Evolutionary conservation across 2,113 vertebrate genomes (phyloP).

Genomic region (Tringa solitaria): DNA sequence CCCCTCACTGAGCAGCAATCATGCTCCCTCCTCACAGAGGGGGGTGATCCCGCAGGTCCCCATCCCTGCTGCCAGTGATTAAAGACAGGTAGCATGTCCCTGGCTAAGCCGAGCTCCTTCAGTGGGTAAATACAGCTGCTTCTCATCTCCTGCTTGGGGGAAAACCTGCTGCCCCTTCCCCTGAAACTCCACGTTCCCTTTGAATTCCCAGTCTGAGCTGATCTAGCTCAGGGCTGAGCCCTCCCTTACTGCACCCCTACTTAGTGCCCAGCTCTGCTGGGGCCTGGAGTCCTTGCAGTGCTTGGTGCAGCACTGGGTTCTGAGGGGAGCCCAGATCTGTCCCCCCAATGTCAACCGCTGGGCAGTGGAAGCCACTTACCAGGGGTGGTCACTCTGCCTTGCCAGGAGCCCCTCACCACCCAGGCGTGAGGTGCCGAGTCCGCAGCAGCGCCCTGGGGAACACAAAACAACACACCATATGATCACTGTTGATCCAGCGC

Average conservation of each 20-base stretch:
- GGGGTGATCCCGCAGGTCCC: accelerated
- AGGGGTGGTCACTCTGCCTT: accelerated
- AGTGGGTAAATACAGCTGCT: not conserved
- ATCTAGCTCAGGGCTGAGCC: not conserved
- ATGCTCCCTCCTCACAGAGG: accelerated
- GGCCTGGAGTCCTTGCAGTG: not conserved
- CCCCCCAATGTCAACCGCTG: not conserved
- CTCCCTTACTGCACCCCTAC: not conserved
- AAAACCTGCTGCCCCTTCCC: not conserved
- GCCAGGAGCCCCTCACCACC: not conserved
- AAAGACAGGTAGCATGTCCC: not conserved
- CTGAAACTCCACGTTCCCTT: not conserved
- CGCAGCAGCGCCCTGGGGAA: not conserved
- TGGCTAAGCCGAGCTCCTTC: not conserved
- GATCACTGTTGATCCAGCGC: accelerated
- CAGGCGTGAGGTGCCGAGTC: accelerated
- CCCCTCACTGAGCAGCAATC: not conserved
- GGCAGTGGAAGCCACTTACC: not conserved
- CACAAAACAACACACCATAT: not conserved
- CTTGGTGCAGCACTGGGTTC: not conserved
- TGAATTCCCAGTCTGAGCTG: not conserved
- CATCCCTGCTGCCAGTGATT: not conserved
- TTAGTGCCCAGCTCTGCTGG: not conserved
- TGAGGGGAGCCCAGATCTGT: not conserved
- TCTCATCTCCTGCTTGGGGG: not conserved